Conservation (phyloP, 1,140 invertebrate species). For the Potamilus streckersoni region DNA sequence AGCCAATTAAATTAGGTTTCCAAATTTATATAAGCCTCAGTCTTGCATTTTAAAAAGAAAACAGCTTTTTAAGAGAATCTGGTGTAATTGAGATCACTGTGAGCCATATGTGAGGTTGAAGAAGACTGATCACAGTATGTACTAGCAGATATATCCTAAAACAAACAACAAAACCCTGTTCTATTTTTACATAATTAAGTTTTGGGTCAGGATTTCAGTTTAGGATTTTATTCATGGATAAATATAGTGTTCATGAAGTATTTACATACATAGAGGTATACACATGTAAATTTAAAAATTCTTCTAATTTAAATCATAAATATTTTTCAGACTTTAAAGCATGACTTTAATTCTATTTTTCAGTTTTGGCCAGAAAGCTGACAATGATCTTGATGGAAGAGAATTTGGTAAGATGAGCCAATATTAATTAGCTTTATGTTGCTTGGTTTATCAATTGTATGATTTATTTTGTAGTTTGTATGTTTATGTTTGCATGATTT, state of each 20-base stretch:
- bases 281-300: background rate
- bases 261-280: background rate
- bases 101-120: too few species aligned
- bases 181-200: background rate
- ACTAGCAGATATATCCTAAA: too few species aligned
- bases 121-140: too few species aligned
- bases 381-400: slow-evolving; percentile 79
- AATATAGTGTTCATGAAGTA: background rate
- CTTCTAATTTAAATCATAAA: background rate
- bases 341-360: slow-evolving; percentile 20
- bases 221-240: background rate
- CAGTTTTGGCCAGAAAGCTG: slow-evolving; percentile 76
- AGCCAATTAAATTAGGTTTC: too few species aligned
- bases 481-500: too few species aligned
- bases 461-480: too few species aligned
- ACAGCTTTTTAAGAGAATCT: too few species aligned
- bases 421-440: background rate
- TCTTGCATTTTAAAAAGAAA: too few species aligned
- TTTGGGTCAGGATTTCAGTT: background rate
- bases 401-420: slow-evolving; percentile 77
- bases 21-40: too few species aligned
- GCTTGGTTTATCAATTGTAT: too few species aligned
- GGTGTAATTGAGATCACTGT: too few species aligned
- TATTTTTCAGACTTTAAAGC: background rate
- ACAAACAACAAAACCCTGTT: too few species aligned